Evolutionary conservation across 2,797 vertebrate species (phyloP).

Genomic region (Pangasius krempfi): DNA sequence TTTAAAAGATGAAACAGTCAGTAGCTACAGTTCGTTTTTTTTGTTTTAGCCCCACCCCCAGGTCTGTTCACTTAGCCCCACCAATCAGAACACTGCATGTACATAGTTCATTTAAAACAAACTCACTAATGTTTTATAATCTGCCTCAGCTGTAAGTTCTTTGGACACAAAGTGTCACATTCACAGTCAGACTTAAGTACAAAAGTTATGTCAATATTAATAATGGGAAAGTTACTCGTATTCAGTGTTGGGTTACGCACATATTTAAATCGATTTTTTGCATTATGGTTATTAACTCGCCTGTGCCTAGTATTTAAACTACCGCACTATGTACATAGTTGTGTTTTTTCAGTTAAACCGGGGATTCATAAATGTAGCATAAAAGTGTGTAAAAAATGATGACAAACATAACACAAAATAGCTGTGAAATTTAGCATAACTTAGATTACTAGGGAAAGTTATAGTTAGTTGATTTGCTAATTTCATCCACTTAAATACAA

Average conservation of each 20-base stretch:
- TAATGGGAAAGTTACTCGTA: not conserved
- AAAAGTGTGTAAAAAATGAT: not conserved
- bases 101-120: not conserved
- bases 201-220: not conserved
- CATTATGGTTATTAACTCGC: not conserved
- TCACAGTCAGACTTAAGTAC: not conserved
- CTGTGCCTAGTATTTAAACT: not conserved
- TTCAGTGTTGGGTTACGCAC: not conserved
- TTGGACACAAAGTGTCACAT: no score
- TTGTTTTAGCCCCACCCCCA: not conserved
- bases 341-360: not conserved
- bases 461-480: not conserved
- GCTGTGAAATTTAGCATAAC: not conserved
- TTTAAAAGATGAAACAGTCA: not conserved
- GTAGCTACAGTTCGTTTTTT: not conserved
- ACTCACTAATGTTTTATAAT: not conserved
- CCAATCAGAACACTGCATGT: not conserved
- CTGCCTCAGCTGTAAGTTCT: not conserved
- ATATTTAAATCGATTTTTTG: not conserved
- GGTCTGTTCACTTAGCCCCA: no score
- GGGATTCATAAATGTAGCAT: not conserved
- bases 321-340: not conserved
- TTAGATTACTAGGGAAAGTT: not conserved
- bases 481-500: not conserved
- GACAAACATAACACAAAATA: not conserved